Base-by-base conservation (phyloP, 2,113 vertebrate species). In the Pterophyllum scalare region DNA sequence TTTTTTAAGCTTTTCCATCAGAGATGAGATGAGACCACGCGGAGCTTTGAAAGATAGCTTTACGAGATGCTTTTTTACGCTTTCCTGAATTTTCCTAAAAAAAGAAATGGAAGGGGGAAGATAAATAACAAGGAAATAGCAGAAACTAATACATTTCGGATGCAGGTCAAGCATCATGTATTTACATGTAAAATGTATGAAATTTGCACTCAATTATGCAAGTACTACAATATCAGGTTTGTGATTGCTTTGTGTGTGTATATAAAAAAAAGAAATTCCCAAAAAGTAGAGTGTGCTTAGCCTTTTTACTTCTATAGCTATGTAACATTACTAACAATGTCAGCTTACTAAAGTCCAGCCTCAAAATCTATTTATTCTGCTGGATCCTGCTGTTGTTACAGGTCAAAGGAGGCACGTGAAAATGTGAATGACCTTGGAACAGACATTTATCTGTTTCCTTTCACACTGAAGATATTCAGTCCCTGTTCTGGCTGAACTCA, bases 401-500 rank as follows among this genome's bases (percentile, higher is more conserved):
- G 15, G 14, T 49, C 46, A 70, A 70, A 70, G 65, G 26, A 31
- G 14, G 19, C 43, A 31, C 13, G 31, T 52, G 24, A 52, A 72
- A 52, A 52, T 26, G 43, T 0, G 3, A n/a, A 72, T 33, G 24
- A 20, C 65, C 43, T n/a, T 59, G 56, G 15, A 60, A 6, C 3
- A 0, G 56, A 59, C 22, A 20, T 77, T 20, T 8, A 40, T 1
- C 6, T 2, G 1, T n/a, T 79, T 35, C 3, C n/a, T 19, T 33
- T 54, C 12, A 24, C 22, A 40, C 7, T 6, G 49, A 40, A 67
- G 52, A 58, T 31, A 59, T 72, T 31, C 43, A 26, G 79, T 56
- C 46, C 2, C 35, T 75, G 43, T 56, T 77, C 52, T 74, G 67
- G 15, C 75, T 64, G 15, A 80, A 84, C 9, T 59, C 64, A 28